Base-by-base conservation (phyloP, 2,888 invertebrate genomes). In the Nudaria mundana region DNA sequence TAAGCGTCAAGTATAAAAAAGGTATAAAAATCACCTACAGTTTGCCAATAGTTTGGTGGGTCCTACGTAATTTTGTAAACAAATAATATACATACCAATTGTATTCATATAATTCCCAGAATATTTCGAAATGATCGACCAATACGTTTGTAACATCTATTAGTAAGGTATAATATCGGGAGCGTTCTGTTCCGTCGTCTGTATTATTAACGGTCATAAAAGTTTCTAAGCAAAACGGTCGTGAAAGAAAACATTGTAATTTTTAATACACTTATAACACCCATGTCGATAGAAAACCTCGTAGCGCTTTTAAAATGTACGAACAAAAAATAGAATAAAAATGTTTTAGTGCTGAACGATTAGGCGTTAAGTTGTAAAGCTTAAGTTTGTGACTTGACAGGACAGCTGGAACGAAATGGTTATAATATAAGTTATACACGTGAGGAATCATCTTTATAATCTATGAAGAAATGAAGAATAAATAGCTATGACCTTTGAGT, bases 321-420 rank as follows among this genome's bases (percentile, higher is more conserved):
- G 23, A 16, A 30, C 25, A 37, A 33, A 40, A 29, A 30, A 20
- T 29, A 28, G 8, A 32, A 24, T 8, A 16, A 32, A 23, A 20
- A 12, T 16, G 14, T 24, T 37, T 32, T 30, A 39, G 28, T 39
- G 29, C 7, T 15, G 13, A 36, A 24, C 14, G 10, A 31, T 66
- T 62, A 51, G 57, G 60, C 71, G 68, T 53, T 60, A 66, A 62
- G 65, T 42, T 40, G 48, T 69, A 63, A 66, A 66, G n/a, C 18
- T 20, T 5, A 8, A 31, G 13, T 22, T 31, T 22, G 20, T 13
- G 22, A 12, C n/a, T 33, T 16, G 11, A 15, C 15, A 33, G 23
- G 14, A 30, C 48, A 30, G 14, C 16, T 11, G 36, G 11, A 10
- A 29, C 29, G 11, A 29, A 36, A n/a, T 8, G 4, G 3, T 11